phyloP scores from a whole-genome alignment of 2,797 vertebrate species.

The Halcyon badia region DNA sequence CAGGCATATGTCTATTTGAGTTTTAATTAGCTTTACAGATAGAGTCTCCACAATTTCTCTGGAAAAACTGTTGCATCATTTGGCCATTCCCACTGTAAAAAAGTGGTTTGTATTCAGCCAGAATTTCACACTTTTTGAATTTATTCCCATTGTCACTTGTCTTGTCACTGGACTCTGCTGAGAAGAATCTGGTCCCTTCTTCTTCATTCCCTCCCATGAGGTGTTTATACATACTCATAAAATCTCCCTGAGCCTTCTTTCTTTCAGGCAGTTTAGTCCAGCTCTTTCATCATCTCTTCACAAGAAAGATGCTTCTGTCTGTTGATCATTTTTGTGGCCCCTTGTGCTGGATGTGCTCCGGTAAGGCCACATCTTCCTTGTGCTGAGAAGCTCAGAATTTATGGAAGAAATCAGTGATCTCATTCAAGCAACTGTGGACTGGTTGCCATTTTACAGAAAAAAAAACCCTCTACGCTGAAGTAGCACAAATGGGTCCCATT shows the following conservation, averaged over 20 bases:
- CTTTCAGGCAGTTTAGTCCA: not conserved
- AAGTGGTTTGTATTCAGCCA: not conserved
- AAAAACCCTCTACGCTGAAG: not conserved
- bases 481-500: not conserved
- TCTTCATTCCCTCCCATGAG: not conserved
- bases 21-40: not conserved
- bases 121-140: not conserved
- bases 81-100: not conserved
- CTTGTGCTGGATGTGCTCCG: not conserved
- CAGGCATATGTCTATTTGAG: not conserved
- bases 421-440: not conserved
- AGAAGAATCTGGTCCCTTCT: not conserved
- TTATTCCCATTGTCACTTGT: not conserved
- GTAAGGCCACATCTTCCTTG: not conserved
- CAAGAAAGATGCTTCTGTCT: not conserved
- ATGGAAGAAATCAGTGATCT: not conserved
- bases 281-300: not conserved
- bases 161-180: not conserved
- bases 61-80: not conserved
- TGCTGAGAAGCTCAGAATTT: not conserved
- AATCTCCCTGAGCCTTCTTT: not conserved
- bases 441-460: not conserved
- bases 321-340: not conserved
- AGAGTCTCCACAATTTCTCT: not conserved
- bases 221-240: not conserved